phyloP scores from a whole-genome alignment of 2,888 invertebrate species.

The Synergus gifuensis region DNA sequence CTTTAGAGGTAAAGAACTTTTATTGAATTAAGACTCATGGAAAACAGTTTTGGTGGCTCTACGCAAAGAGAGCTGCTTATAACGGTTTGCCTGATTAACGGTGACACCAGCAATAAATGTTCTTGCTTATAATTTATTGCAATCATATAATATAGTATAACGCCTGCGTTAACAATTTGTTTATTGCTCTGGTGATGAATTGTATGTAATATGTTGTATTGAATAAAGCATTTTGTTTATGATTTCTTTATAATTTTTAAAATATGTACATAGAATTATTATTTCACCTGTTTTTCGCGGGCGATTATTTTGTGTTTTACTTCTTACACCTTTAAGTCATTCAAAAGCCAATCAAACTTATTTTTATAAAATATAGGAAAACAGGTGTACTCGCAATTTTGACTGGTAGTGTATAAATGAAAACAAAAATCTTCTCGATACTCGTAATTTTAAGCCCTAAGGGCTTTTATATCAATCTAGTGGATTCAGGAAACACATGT shows the following conservation, averaged over 20 bases:
- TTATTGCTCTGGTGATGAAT: constrained; percentile 39
- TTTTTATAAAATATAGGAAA: no score
- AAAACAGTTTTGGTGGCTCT: constrained; percentile 33
- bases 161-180: constrained; percentile 35
- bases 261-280: no score
- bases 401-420: no score
- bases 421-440: no score
- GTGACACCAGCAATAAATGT: constrained; percentile 39
- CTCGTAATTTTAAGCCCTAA: no score
- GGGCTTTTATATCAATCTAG: no score
- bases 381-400: no score
- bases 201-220: constrained; percentile 38
- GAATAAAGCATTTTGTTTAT: constrained; percentile 38
- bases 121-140: constrained; percentile 41
- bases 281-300: no score
- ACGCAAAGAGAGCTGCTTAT: constrained; percentile 26
- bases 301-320: no score
- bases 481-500: no score
- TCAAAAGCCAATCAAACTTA: no score
- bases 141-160: constrained; percentile 25
- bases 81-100: constrained; percentile 22
- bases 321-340: no score
- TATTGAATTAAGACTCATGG: constrained; percentile 6
- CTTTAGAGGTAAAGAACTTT: constrained; percentile 10
- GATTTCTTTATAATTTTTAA: not conserved